Base-by-base conservation (phyloP, 2,888 invertebrate species). In the Tetragnatha montana region DNA sequence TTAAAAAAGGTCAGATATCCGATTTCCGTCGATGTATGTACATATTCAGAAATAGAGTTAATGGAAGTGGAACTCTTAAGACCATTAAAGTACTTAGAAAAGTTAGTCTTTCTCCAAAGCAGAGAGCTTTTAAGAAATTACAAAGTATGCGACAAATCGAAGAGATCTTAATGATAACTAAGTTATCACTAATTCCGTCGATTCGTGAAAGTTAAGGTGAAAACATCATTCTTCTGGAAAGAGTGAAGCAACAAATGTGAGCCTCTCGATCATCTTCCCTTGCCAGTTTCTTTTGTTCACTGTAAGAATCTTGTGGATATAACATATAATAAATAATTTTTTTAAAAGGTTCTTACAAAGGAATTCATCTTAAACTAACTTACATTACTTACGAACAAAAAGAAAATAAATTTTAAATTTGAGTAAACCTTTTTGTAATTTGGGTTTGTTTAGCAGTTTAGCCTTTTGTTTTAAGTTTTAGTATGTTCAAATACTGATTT, bases 51-150 rank as follows among this genome's bases (percentile, higher is more conserved):
- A 60, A 17, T 60, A 60, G 60, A 3, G 60, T 60, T 60, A 60
- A 60, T 60, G 60, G 60, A 60, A 60, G 12, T 10, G 12, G 49
- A 49, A 50, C 76, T 76, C 50, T 76, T 76, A 76, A 76, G 76
- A 21, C 50, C 76, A 76, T 76, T 76, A 49, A 76, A 76, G 76
- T 50, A 50, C 50, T 51, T 76, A 21, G 51, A 76, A 50, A 76
- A 51, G 19, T 76, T 76, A 50, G n/a, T 19, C 21, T 8, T 50
- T 19, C 21, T 49, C 76, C 76, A 6, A 35, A 35, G 35, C 60
- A 17, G 19, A 76, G 76, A 21, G 49, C 50, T 76, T 50, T 76
- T 50, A 76, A 76, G 50, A 50, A 76, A 76, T 60, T 60, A 60
- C 60, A 60, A 17, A 17, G 17, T 60, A 17, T 17, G 12, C 60